Evolutionary conservation across 1,140 invertebrate genomes (phyloP), one percentile per base, ranked within the genome.

Genomic region (Lamellibrachia luymesi): DNA sequence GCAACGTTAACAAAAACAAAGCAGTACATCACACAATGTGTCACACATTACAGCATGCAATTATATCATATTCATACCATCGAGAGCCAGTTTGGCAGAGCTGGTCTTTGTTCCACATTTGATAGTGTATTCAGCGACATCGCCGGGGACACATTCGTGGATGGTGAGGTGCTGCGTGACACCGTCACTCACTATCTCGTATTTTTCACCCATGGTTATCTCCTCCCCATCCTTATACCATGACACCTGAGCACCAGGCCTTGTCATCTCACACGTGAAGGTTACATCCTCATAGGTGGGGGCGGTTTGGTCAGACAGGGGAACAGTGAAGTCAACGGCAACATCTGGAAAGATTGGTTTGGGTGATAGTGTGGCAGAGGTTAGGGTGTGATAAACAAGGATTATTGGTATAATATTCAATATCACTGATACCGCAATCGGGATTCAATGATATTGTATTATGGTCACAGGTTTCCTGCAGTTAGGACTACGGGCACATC

Each of bases 21-120:
- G 52, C 17, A 56, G 52, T 8, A 56, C 52, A 56, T 17, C 52
- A 56, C 52, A 56, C 52, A 56, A 56, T 17, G 17, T 6, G 13
- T 80, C 25, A 22, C 64, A 22, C 13, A 10, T 2, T 8, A 22
- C 17, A 2, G 64, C 64, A 80, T 80, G 64, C 64, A 80, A 17
- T 80, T 80, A 22, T 80, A 17, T 22, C 64, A 80, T 80, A 80
- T 22, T 89, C 90, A 56, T 96, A 97, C 98, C 98, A 96, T 98
- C 97, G 6, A 99, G 98, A 91, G 97, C 97, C 7, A 99, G 96
- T 94, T 96, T 98, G 0, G 98, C 98, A 91, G 97, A 97, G 50
- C 98, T 98, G 92, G 97, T 97, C 95, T 98, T 94, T 93, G 95
- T 94, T 90, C 95, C 95, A 51, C 96, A 94, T 50, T 94, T 94